Percentiles rank a stretch among this genome's conserved stretches.
phyloP scores from a whole-genome alignment of 2,797 vertebrate species.

The Pteropus rufus region DNA sequence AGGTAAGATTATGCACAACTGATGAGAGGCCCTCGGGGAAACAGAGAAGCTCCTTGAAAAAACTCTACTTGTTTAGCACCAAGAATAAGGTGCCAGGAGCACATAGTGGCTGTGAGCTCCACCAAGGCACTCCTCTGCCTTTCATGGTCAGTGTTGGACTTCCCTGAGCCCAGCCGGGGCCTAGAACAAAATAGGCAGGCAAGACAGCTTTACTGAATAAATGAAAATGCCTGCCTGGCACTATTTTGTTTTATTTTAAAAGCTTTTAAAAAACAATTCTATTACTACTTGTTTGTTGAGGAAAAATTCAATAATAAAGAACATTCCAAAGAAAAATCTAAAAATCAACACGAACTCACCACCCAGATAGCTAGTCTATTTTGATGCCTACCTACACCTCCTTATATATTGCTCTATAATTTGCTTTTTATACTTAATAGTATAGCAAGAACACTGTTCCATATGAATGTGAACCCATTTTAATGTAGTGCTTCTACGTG shows the following conservation, averaged over 20 bases:
- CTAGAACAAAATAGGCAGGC: not conserved
- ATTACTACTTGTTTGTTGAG: not conserved
- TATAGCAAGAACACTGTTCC: not conserved
- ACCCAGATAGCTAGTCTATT: not conserved
- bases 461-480: not conserved
- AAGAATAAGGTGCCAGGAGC: not conserved
- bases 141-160: not conserved
- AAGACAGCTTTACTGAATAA: not conserved
- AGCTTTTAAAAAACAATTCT: conserved; percentile 13
- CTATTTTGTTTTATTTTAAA: not conserved
- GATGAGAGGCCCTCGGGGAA: not conserved
- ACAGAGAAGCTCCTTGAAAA: not conserved
- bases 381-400: not conserved
- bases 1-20: not conserved
- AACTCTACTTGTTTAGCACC: not conserved
- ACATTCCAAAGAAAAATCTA: not conserved
- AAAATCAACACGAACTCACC: not conserved
- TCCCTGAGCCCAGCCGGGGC: not conserved
- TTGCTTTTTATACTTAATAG: not conserved
- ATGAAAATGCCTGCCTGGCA: not conserved
- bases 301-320: conserved; percentile 10
- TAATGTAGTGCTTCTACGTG: not conserved
- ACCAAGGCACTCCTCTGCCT: not conserved
- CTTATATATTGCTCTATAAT: not conserved
- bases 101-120: not conserved